Percentiles rank a stretch among this genome's conserved stretches.
These are phyloP conservation scores for Itoplectis maculator DNA, from an alignment of 2,888 invertebrate genomes.

Conservation along the genomic window DNA sequence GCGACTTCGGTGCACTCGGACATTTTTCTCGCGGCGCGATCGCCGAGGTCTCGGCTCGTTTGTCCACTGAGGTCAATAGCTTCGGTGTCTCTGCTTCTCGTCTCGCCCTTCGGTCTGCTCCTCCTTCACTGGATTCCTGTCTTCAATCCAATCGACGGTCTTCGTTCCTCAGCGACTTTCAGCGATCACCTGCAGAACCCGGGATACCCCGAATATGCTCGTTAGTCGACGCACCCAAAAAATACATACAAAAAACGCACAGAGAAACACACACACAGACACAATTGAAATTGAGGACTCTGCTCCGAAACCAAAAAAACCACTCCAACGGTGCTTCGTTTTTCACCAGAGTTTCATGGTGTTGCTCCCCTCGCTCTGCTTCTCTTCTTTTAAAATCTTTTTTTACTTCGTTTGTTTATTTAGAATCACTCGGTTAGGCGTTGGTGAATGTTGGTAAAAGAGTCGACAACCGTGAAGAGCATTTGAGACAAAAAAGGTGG, in stretches of 20 bases:
- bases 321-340: constrained; percentile 10
- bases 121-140: no score
- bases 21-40: constrained; percentile 63
- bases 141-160: background rate
- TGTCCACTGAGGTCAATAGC: background rate
- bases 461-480: constrained; percentile 58
- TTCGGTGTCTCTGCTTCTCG: background rate
- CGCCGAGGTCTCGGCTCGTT: background rate
- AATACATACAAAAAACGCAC: constrained; percentile 2
- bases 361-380: background rate
- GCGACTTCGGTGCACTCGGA: constrained; percentile 74
- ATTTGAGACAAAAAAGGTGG: constrained; percentile 73
- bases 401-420: constrained; percentile 10
- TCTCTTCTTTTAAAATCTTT: background rate
- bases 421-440: constrained; percentile 60
- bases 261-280: no score
- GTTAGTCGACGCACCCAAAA: constrained; percentile 19
- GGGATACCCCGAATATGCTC: constrained; percentile 16
- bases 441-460: constrained; percentile 42
- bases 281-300: constrained; percentile 22
- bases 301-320: background rate
- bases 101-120: background rate
- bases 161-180: constrained; percentile 1
- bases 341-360: constrained; percentile 32
- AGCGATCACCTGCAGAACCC: constrained; percentile 51